phyloP scores from a whole-genome alignment of 2,797 vertebrate genomes.

The Sylvilagus floridanus region DNA sequence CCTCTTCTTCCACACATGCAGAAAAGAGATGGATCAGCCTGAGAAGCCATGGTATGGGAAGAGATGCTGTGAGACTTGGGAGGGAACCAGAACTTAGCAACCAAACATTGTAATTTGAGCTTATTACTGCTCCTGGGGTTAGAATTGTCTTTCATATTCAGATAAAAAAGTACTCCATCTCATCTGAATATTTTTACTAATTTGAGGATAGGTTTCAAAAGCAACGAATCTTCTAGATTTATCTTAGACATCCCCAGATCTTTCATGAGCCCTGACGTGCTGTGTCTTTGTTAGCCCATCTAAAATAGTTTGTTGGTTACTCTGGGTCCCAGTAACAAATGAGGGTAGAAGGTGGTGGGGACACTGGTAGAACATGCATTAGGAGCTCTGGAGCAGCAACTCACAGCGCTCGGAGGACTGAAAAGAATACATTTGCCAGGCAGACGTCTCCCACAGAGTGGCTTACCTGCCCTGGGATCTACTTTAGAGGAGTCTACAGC shows the following conservation, averaged over 20 bases:
- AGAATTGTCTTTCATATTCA: neutral
- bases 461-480: neutral
- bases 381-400: neutral
- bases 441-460: neutral
- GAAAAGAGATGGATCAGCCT: neutral
- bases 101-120: neutral
- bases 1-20: neutral
- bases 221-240: neutral
- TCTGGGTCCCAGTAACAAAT: neutral
- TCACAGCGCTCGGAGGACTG: neutral
- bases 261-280: neutral
- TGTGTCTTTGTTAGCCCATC: neutral
- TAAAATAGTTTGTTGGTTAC: neutral
- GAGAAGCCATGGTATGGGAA: neutral
- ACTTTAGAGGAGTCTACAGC: slow-evolving; percentile 9
- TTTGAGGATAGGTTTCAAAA: slow-evolving; percentile 34
- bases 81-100: neutral
- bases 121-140: slow-evolving; percentile 8
- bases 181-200: neutral
- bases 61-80: neutral
- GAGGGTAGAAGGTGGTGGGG: neutral
- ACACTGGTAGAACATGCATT: neutral
- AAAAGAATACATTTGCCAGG: neutral
- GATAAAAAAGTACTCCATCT: neutral
- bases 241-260: neutral